Conservation (phyloP, 2,113 vertebrate species). For the Collichthys lucidus region DNA sequence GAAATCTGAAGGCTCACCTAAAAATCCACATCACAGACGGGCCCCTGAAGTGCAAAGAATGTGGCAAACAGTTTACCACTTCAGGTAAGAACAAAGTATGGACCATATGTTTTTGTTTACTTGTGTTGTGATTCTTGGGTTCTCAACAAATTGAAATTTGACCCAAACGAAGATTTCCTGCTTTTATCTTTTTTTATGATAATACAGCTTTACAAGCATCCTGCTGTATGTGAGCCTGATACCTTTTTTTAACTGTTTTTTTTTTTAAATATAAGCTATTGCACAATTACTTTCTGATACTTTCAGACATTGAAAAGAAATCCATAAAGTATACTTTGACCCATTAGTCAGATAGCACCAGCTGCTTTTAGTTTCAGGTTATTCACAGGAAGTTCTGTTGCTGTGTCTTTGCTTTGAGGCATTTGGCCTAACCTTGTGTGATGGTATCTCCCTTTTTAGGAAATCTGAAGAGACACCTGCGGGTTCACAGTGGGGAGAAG, state of each 20-base stretch:
- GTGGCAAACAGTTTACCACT: slow-evolving; percentile 98
- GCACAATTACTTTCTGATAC: neutral
- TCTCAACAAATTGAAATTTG: neutral
- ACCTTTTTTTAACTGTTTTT: neutral
- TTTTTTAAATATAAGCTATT: neutral
- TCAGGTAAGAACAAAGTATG: slow-evolving; percentile 86
- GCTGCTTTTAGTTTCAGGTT: neutral
- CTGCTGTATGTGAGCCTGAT: neutral
- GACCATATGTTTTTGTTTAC: neutral
- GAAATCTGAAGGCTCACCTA: slow-evolving; percentile 96
- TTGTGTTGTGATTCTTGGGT: neutral
- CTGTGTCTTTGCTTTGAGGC: slow-evolving; percentile 2
- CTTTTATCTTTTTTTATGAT: neutral
- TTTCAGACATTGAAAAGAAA: neutral
- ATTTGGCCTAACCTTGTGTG: neutral
- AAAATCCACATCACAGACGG: slow-evolving; percentile 96
- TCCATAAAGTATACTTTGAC: neutral
- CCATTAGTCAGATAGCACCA: neutral
- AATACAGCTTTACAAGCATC: neutral
- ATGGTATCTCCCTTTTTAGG: slow-evolving; percentile 78
- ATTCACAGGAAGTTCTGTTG: neutral
- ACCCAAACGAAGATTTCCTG: neutral
- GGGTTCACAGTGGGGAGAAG: slow-evolving; percentile 98
- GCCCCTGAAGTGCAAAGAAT: slow-evolving; percentile 96
- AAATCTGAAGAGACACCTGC: slow-evolving; percentile 95